Conservation (phyloP, 2,797 vertebrate species). For the Gambusia yucatana region DNA sequence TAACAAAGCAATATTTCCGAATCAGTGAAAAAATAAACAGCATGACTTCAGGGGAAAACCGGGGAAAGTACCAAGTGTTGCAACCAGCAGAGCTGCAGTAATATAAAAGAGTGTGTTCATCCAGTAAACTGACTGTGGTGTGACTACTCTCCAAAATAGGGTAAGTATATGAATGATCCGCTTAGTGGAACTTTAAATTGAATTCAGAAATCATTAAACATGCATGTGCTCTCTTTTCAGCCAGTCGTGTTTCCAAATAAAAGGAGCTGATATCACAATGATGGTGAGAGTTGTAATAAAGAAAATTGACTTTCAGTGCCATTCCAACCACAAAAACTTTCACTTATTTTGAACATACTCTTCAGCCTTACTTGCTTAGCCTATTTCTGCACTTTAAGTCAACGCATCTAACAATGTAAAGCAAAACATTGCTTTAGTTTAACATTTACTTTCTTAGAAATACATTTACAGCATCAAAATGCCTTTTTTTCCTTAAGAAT, state of each 20-base stretch:
- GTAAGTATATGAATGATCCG: neutral
- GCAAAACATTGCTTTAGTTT: neutral
- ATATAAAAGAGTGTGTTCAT: slow-evolving; percentile 23
- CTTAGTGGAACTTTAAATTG: neutral
- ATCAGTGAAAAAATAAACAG: slow-evolving; percentile 4
- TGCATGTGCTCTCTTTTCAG: slow-evolving; percentile 10
- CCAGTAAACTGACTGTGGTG: neutral
- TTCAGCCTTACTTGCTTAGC: neutral
- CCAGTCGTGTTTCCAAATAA: neutral
- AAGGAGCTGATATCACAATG: slow-evolving; percentile 15
- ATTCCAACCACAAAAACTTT: neutral
- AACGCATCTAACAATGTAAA: neutral
- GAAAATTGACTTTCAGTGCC: neutral
- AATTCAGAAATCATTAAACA: neutral
- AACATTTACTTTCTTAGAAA: neutral
- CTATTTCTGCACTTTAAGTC: neutral
- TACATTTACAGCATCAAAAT: neutral
- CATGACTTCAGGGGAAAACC: neutral
- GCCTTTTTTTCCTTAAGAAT: neutral
- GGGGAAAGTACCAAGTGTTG: slow-evolving; percentile 6
- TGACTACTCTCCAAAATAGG: neutral
- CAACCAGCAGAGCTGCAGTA: neutral
- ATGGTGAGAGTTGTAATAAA: slow-evolving; percentile 25
- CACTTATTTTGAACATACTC: neutral
- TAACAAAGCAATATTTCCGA: neutral